Base-by-base conservation (phyloP, 2,888 invertebrate species). In the Brenthis ino region DNA sequence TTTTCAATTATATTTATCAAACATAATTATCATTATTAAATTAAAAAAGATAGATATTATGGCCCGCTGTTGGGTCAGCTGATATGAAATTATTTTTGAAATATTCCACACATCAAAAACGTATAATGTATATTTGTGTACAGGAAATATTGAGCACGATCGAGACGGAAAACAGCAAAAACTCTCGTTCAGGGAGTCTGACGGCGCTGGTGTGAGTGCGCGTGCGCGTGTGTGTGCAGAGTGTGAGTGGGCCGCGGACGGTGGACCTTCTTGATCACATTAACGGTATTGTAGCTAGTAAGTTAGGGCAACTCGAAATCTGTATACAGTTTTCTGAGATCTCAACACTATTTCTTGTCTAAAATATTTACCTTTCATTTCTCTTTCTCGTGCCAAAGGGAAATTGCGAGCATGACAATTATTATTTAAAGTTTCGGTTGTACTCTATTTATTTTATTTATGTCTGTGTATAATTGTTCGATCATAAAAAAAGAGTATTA, bases 301-400 rank as follows among this genome's bases (percentile, higher is more conserved):
- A 68, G 76, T 74, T 82, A 85, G 75, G 81, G 76, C 76, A 78
- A 81, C 82, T 81, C 77, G 81, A 84, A 85, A 83, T 80, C 82
- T 88, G 82, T 87, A 85, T 84, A 85, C 85, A 86, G 89, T 90
- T 90, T 90, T 90, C 88, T 81, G 84, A 87, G 91, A 91, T 91
- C 91, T 91, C 91, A 87, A 83, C 77, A 81, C 83, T 84, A 78
- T 79, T 78, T 74, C 79, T 76, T 75, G 73, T 76, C 75, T 73
- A 72, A 75, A 74, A 74, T 73, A 75, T 77, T 78, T 73, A 77
- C 74, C 77, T 82, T 70, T 66, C 51, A 50, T 75, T 81, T 82
- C 77, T 84, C 82, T 87, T 86, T 85, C 85, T 84, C 80, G 89
- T 89, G 89, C 89, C 90, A 90, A 90, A 88, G 82, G 83, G 85